These are phyloP conservation scores for Rhynchonycteris naso DNA, from an alignment of 2,797 vertebrate species.

Conservation along the genomic window DNA sequence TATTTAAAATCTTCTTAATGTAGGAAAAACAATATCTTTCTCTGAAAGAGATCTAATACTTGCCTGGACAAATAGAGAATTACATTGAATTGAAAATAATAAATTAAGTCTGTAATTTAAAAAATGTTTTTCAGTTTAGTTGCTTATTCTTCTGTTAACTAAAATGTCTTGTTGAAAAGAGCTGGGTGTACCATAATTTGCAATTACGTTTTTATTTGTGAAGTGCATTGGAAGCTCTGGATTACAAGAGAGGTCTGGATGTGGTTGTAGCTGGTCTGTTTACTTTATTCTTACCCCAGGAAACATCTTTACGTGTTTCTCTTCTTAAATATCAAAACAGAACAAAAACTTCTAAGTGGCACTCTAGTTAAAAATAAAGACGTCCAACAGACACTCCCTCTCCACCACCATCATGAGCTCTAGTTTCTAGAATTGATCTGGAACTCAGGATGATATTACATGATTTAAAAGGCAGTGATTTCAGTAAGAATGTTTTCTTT, in stretches of 20 bases:
- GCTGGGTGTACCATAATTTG: background rate
- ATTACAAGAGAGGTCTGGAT: background rate
- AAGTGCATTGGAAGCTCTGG: background rate
- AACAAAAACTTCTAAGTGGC: background rate
- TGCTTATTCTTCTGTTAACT: background rate
- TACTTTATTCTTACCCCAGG: background rate
- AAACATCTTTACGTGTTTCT: background rate
- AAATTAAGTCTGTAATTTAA: background rate
- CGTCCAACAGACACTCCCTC: background rate
- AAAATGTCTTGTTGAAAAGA: background rate
- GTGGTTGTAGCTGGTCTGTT: background rate
- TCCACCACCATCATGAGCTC: background rate
- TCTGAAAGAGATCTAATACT: background rate
- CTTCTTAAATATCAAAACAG: background rate
- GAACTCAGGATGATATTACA: background rate
- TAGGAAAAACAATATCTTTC: background rate
- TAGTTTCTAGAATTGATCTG: background rate
- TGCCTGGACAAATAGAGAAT: background rate
- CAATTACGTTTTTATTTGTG: background rate
- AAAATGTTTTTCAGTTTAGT: background rate
- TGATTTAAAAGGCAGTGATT: background rate
- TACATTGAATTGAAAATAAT: background rate
- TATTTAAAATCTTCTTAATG: slow-evolving; percentile 7
- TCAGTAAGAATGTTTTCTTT: background rate
- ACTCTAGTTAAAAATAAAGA: background rate